Base-by-base conservation (phyloP, 1,140 invertebrate genomes). In the Leptinotarsa defecta region DNA sequence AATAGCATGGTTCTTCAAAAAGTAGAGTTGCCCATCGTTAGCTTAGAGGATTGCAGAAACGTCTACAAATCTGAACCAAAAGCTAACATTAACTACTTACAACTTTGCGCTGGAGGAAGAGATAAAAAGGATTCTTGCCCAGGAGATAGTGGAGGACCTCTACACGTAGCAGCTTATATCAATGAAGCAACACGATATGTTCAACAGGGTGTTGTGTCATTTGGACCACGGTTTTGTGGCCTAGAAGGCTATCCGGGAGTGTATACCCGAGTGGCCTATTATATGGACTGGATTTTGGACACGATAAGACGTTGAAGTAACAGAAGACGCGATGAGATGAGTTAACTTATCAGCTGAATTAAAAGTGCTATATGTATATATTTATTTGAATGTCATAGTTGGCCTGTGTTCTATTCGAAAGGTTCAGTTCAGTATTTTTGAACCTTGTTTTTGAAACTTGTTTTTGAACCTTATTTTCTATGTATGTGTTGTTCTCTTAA, bases 21-120 rank as follows among this genome's bases (percentile, higher is more conserved):
- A 49, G 89, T 90, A 0, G 80, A 85, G 0, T 52, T 92, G 27
- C 85, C 88, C 0, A 77, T 86, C 2, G 81, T 90, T 3, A 74
- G 80, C 1, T 86, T 85, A 3, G 77, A 84, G 0, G 78, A 86
- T 15, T 91, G 91, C 78, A 76, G 80, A 76, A 70, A 48, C 48
- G 69, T 78, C 19, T 78, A 78, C 83, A 83, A 48, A 76, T 87
- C 84, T 48, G 80, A 82, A 19, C 79, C 76, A 70, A 80, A 77
- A 73, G 71, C 75, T 48, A 2, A 24, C 64, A 84, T 89, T 15
- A 84, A 82, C n/a, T 77, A 88, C 13, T 87, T 85, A 13, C 91
- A 92, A 78, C 75, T 92, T 17, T 92, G 91, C 75, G 90, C 90
- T 0, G 90, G 90, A 2, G 91, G 91, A 0, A 81, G 80, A 5